Conservation (phyloP, 2,888 invertebrate species). For the Amiota mariae region DNA sequence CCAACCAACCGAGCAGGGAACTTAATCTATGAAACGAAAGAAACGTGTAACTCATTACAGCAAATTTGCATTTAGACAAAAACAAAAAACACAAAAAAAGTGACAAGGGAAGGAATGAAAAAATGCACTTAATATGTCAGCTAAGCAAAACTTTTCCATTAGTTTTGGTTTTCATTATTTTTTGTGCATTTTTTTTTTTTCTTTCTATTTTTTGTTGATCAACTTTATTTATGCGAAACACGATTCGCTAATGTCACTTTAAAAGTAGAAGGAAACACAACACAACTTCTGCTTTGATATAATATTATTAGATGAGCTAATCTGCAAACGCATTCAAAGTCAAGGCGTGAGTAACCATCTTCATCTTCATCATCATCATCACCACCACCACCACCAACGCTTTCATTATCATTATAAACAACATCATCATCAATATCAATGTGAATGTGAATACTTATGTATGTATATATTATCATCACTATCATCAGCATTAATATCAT, state of each 20-base stretch:
- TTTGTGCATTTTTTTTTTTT: slow-evolving; percentile 3
- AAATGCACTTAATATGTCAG: slow-evolving; percentile 64
- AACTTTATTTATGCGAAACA: slow-evolving; percentile 39
- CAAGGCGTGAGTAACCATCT: neutral
- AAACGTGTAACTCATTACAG: slow-evolving; percentile 56
- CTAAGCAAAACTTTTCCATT: slow-evolving; percentile 59
- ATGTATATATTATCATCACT: neutral
- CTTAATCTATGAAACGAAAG: neutral
- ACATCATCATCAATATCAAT: neutral
- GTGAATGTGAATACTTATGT: too few relatives aligned
- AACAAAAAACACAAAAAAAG: slow-evolving; percentile 2
- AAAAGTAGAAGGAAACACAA: neutral
- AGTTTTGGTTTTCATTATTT: slow-evolving; percentile 40
- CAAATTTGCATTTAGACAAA: slow-evolving; percentile 61
- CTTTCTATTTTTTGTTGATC: neutral
- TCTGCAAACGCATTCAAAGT: neutral
- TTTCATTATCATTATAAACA: neutral
- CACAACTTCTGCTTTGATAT: neutral
- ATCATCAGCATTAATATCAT: neutral
- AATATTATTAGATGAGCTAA: neutral
- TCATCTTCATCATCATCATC: neutral
- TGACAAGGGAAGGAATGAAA: slow-evolving; percentile 14
- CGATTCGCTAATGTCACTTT: slow-evolving; percentile 36
- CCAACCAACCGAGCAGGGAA: slow-evolving; percentile 12
- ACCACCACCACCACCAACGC: neutral